Percentiles rank a stretch among this genome's conserved stretches.
phyloP scores from a whole-genome alignment of 2,113 vertebrate genomes.

The Lamprotornis superbus region DNA sequence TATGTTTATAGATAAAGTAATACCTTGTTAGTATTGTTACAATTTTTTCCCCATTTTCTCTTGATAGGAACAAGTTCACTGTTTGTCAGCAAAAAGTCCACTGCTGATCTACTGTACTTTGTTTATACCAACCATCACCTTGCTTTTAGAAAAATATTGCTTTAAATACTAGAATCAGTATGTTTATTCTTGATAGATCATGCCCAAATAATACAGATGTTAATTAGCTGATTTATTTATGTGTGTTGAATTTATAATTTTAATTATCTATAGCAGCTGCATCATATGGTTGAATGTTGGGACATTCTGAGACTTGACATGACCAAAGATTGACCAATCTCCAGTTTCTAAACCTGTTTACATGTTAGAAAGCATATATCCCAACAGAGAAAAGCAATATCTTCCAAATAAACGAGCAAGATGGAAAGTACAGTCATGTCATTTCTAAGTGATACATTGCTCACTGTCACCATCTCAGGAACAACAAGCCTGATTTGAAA shows the following conservation, averaged over 20 bases:
- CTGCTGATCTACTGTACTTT: neutral
- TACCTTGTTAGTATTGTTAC: neutral
- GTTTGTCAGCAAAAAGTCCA: neutral
- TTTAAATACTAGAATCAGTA: neutral
- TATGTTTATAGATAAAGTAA: neutral
- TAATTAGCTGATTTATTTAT: neutral
- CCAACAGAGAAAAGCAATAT: neutral
- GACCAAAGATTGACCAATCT: neutral
- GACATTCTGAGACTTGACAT: neutral
- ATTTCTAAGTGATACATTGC: constrained; percentile 41
- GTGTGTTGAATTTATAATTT: neutral
- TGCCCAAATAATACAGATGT: neutral
- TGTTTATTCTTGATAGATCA: neutral
- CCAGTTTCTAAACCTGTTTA: neutral
- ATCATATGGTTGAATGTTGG: neutral
- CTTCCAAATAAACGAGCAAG: neutral
- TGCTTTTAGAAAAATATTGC: neutral
- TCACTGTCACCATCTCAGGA: constrained; percentile 34
- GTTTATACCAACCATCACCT: neutral
- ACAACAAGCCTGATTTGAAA: constrained; percentile 46
- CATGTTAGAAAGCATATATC: neutral
- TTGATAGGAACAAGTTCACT: neutral
- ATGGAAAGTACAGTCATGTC: constrained; percentile 27
- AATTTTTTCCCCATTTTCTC: neutral
- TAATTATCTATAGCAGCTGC: neutral